Evolutionary conservation across 1,140 invertebrate genomes (phyloP), one percentile per base, ranked within the genome.

Genomic region (Sycophila sp.): DNA sequence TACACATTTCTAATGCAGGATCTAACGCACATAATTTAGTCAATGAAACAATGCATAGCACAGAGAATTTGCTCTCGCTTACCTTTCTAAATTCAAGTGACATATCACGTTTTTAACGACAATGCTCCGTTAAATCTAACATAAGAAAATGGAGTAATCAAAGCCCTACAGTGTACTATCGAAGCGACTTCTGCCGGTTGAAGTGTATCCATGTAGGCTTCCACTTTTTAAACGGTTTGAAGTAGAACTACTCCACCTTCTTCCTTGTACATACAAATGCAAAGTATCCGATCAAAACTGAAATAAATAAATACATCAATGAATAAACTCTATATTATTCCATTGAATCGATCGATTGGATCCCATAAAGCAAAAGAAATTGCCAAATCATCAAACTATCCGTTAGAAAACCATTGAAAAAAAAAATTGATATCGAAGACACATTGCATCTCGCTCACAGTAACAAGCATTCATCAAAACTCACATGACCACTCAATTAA

Each of bases 181-280:
- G 22, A 69, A 38, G 45, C 51, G 65, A 64, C 58, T 10, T 58
- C 60, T 58, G 40, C 49, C 28, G n/a, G 40, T 47, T 19, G 69
- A 71, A 47, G 40, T 64, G 19, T 65, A 64, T 71, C 69, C 69
- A 71, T 71, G 69, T 47, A 71, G 60, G 38, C 36, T 63, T 69
- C 59, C 58, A 69, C 42, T 0, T 15, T 68, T 62, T 32, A 5
- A 30, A 38, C 30, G 15, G 24, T 62, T 68, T 8, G n/a, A 51
- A 63, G 1, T 42, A 5, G 7, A 69, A 63, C 7, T 7, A 10
- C 56, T 40, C n/a, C 59, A 55, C 11, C 45, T 42, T 36, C 59
- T 42, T 7, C 60, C 66, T 69, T 53, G 32, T 69, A 51, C 42
- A 69, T 53, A 19, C 45, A 49, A 26, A 56, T 45, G 36, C 22